Base-by-base conservation (phyloP, 2,888 invertebrate genomes). In the Cheilosia grossa region DNA sequence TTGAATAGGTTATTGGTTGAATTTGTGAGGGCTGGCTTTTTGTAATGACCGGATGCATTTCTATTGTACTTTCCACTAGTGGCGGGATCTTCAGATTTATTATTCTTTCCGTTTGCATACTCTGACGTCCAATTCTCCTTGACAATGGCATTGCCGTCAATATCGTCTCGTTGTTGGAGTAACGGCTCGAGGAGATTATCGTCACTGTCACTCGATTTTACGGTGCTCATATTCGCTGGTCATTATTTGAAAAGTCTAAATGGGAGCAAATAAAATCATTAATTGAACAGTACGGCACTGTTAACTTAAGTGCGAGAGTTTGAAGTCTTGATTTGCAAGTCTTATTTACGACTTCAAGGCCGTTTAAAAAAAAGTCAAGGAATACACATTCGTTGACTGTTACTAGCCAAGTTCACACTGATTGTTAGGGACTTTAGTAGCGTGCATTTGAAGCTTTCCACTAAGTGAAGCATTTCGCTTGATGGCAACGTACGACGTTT, bases 141-240 rank as follows among this genome's bases (percentile, higher is more conserved):
- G 54, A 15, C 30, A 24, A 17, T 49, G 17, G 19, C 40, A 30
- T 30, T 30, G 30, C 2, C 42, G 10, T 74, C 69, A 49, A 58
- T 74, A 59, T 64, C 70, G 19, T 70, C 42, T 24, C 49, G 59
- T 53, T 81, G 64, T 49, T 75, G 75, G 9, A 75, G 67, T 63
- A 85, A 56, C 30, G 81, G 85, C 56, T 81, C 75, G 6, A 72
- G 75, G 33, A 64, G 53, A 44, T 49, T 58, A 47, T 75, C 81
- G 44, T 81, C 75, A 61, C 75, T 72, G 63, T 77, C 75, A 27
- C 59, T 81, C 49, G 75, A 67, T 56, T 70, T 85, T 66, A 49
- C 10, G 24, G n/a, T 49, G 58, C 54, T 85, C 85, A 85, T 85
- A 33, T 47, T 80, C 66, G 75, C 66, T 81, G 75, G 59, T 75